Conservation (phyloP, 2,888 invertebrate species). For the Sialis fuliginosa region DNA sequence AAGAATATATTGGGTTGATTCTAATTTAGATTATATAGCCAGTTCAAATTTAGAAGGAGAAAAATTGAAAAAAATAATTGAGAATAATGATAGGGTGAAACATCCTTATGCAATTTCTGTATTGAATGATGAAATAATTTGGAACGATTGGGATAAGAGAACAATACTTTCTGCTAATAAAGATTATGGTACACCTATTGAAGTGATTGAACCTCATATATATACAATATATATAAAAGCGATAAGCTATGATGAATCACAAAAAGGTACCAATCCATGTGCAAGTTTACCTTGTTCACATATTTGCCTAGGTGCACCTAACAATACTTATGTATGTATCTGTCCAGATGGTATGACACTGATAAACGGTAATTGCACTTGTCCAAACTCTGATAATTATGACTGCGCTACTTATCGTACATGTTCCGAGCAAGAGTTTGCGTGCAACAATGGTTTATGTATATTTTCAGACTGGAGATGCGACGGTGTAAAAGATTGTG, state of each 20-base stretch:
- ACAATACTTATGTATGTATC: conserved; percentile 41
- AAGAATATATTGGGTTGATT: conserved; percentile 65
- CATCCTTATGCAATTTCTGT: conserved; percentile 67
- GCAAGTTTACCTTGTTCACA: conserved; percentile 50
- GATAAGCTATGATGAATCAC: conserved; percentile 49
- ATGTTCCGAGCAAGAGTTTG: conserved; percentile 28
- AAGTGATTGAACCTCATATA: conserved; percentile 31
- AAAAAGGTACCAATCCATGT: conserved; percentile 51
- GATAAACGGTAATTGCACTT: conserved; percentile 39
- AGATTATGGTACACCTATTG: conserved; percentile 23
- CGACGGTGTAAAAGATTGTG: conserved; percentile 39
- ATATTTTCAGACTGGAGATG: conserved; percentile 23
- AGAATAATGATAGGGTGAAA: conserved; percentile 38
- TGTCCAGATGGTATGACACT: conserved; percentile 52
- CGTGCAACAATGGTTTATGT: conserved; percentile 17
- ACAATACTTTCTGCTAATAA: conserved; percentile 56
- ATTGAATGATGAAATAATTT: conserved; percentile 58
- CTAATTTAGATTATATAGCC: conserved; percentile 53
- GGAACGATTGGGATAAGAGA: conserved; percentile 64
- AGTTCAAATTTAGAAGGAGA: conserved; percentile 51
- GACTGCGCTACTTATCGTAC: conserved; percentile 41
- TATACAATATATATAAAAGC: conserved; percentile 29
- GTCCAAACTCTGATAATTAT: conserved; percentile 47
- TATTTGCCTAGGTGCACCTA: conserved; percentile 52
- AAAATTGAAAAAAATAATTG: conserved; percentile 40